These are phyloP conservation scores for Thysanoteuthis rhombus DNA, from an alignment of 2,888 invertebrate species.

Conservation along the genomic window DNA sequence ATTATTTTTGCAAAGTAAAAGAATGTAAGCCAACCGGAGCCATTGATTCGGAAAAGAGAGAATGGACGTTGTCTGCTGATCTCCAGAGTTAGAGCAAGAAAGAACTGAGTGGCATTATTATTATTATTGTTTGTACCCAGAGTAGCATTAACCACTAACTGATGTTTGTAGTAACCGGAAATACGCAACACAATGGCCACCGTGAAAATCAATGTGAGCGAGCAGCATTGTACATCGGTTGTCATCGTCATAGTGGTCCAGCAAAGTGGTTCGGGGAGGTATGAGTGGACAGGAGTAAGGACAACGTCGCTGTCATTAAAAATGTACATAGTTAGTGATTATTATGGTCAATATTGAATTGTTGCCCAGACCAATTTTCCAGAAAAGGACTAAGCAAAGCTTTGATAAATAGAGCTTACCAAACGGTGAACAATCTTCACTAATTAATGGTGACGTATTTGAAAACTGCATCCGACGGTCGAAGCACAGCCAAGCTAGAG, in stretches of 20 bases:
- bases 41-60: not conserved
- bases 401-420: slow-evolving; percentile 30
- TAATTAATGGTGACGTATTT: slow-evolving; percentile 28
- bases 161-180: not conserved
- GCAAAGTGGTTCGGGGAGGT: not conserved
- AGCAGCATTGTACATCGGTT: not conserved
- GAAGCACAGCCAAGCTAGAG: not conserved
- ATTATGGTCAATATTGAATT: slow-evolving; percentile 29
- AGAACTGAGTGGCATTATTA: not conserved
- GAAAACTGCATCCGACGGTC: slow-evolving; percentile 12
- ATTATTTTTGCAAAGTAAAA: slow-evolving; percentile 12
- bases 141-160: not conserved
- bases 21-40: not conserved
- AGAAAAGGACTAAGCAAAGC: slow-evolving; percentile 21
- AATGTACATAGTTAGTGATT: slow-evolving; percentile 13
- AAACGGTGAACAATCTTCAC: slow-evolving; percentile 23
- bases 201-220: not conserved
- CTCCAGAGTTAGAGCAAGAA: not conserved
- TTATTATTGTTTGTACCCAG: not conserved
- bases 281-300: not conserved
- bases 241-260: not conserved
- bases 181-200: not conserved
- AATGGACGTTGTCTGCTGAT: not conserved
- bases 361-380: slow-evolving; percentile 27
- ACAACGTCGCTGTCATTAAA: slow-evolving; percentile 25